phyloP scores from a whole-genome alignment of 1,140 invertebrate genomes.

The Lepidurus arcticus region DNA sequence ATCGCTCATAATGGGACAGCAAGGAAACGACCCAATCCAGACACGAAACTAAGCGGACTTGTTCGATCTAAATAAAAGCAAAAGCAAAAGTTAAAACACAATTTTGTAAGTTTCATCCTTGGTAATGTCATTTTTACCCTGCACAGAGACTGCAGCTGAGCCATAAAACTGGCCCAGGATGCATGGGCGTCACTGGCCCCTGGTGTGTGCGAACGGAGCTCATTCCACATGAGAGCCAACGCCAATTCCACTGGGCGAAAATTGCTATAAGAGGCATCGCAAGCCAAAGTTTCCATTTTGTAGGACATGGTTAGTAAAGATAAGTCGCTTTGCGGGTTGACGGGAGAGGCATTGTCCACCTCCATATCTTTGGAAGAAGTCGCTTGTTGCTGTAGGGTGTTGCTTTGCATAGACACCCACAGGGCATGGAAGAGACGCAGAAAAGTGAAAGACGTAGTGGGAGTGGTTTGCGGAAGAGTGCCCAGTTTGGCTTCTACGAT shows the following conservation, averaged over 20 bases:
- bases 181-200: constrained; percentile 40
- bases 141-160: constrained; percentile 55
- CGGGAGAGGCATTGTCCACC: constrained; percentile 47
- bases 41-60: constrained; percentile 55
- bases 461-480: constrained; percentile 51
- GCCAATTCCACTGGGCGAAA: constrained; percentile 60
- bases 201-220: constrained; percentile 43
- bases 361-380: constrained; percentile 44
- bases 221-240: constrained; percentile 59
- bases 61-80: constrained; percentile 53
- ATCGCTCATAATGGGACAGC: constrained; percentile 61
- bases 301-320: constrained; percentile 51
- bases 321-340: constrained; percentile 44
- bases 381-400: too few relatives aligned
- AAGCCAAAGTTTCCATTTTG: constrained; percentile 62
- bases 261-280: constrained; percentile 61
- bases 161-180: constrained; percentile 49
- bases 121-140: constrained; percentile 46
- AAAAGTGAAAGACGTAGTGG: constrained; percentile 59
- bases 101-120: constrained; percentile 37
- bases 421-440: constrained; percentile 58
- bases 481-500: constrained; percentile 64
- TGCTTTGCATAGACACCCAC: constrained; percentile 42
- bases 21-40: constrained; percentile 56
- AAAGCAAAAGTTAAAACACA: constrained; percentile 28